Conservation (phyloP, 1,140 invertebrate species). For the Brachionus sp. region DNA sequence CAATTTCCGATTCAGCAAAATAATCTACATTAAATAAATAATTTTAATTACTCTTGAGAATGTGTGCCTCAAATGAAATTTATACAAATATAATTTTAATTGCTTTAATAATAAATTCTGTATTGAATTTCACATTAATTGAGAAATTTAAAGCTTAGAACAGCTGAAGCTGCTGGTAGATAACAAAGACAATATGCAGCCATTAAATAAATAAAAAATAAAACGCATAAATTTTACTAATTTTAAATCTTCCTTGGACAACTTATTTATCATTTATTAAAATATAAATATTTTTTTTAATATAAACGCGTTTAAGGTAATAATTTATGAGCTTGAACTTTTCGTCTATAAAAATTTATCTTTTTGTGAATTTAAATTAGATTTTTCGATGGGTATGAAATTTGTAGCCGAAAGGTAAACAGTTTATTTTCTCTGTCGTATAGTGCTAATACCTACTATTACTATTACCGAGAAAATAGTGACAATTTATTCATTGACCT, state of each 20-base stretch:
- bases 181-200: not conserved
- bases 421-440: not conserved
- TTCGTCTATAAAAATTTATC: not conserved
- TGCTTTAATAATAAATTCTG: not conserved
- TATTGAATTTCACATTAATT: not conserved
- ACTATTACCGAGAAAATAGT: not conserved
- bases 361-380: constrained; percentile 1
- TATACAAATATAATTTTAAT: not conserved
- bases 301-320: not conserved
- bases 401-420: constrained; percentile 4
- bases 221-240: not conserved
- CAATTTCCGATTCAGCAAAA: not conserved
- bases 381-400: not conserved
- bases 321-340: constrained; percentile 29
- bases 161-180: not conserved
- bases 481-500: constrained; percentile 3
- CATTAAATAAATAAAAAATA: not conserved
- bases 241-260: not conserved
- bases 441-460: not conserved
- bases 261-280: not conserved
- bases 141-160: not conserved
- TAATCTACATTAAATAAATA: not conserved
- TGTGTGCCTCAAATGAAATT: not conserved
- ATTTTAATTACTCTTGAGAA: not conserved
- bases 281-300: not conserved